Conservation (phyloP, 2,888 invertebrate genomes). For the Daptonema setosum region DNA sequence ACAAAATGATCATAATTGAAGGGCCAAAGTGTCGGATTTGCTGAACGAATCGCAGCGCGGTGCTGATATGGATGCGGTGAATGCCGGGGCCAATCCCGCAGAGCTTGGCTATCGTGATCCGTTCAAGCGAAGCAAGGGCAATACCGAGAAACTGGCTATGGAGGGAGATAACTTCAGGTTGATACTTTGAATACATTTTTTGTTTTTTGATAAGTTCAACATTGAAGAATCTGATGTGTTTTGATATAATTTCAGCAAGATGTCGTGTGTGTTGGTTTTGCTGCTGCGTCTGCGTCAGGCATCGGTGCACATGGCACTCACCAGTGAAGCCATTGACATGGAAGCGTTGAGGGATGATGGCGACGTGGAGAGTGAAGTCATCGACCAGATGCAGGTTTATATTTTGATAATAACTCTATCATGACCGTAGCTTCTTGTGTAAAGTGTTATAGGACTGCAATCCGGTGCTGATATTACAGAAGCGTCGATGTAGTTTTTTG, state of each 20-base stretch:
- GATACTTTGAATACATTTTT: too few species aligned
- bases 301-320: slow-evolving; percentile 66
- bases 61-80: neutral
- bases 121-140: too few species aligned
- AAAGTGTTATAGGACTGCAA: too few species aligned
- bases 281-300: slow-evolving; percentile 63
- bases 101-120: neutral
- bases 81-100: neutral
- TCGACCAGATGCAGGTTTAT: neutral
- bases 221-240: too few species aligned
- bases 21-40: neutral
- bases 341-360: neutral
- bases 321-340: slow-evolving; percentile 31
- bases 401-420: too few species aligned
- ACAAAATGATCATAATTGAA: neutral
- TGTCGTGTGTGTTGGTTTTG: slow-evolving; percentile 41
- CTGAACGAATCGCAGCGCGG: neutral
- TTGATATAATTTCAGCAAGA: too few species aligned
- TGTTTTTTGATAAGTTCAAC: too few species aligned
- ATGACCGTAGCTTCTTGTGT: too few species aligned
- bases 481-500: too few species aligned
- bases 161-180: too few species aligned
- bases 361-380: neutral
- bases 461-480: too few species aligned
- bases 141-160: too few species aligned